Conservation (phyloP, 1,140 invertebrate genomes). For the Patella vulgata region DNA sequence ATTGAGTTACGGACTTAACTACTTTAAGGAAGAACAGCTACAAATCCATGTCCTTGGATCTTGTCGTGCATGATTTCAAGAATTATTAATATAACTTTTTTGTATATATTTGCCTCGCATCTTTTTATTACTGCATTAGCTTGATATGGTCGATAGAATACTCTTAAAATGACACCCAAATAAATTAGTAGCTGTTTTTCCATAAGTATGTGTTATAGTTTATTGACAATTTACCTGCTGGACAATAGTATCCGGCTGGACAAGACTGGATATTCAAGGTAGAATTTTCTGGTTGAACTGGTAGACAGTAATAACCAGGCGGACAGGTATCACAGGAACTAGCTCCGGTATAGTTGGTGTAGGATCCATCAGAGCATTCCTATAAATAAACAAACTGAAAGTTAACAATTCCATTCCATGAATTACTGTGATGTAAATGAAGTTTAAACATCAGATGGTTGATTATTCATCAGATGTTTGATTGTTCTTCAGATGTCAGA, state of each 20-base stretch:
- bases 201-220: no score
- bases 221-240: constrained; percentile 51
- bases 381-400: constrained; percentile 19
- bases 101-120: no score
- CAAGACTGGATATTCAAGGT: constrained; percentile 51
- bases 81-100: background rate
- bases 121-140: no score
- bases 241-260: constrained; percentile 60
- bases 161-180: no score
- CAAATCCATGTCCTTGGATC: background rate
- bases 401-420: background rate
- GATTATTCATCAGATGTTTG: background rate
- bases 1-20: no score
- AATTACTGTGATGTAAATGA: background rate
- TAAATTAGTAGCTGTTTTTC: no score
- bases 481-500: background rate
- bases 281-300: constrained; percentile 48
- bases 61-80: background rate
- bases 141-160: no score
- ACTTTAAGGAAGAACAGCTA: no score
- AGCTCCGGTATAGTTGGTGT: constrained; percentile 46
- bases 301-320: constrained; percentile 52
- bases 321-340: constrained; percentile 45
- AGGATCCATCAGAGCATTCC: constrained; percentile 50
- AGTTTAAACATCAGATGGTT: background rate